Evolutionary conservation across 2,888 invertebrate species (phyloP), one percentile per base, ranked within the genome.

Genomic region (Drosophila acutilabella): DNA sequence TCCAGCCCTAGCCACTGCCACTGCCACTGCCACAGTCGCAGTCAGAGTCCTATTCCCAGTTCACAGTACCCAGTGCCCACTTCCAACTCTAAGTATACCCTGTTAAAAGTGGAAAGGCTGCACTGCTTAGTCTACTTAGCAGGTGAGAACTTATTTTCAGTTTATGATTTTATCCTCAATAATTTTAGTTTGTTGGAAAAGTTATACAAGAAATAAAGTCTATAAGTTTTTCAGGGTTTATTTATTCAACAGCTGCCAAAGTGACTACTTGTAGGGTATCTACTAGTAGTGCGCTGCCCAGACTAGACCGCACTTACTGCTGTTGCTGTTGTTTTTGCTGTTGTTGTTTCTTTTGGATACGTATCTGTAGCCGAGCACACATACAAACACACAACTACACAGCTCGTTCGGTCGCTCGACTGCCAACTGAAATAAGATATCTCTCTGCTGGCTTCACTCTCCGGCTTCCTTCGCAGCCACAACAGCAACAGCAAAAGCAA

Each of bases 381-480:
- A 64, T 33, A 41, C 36, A 74, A 61, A 67, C 60, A 64, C 42
- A 41, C 58, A 38, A 50, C 61, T 59, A 40, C 47, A 30, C 30
- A 30, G 64, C 48, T 60, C 58, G 65, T 67, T 57, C 60, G 61
- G 73, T 69, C 60, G 61, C 70, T 69, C 78, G 64, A 66, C 79
- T 73, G 84, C 72, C 84, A 82, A 81, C 75, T 86, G 89, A 89
- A 89, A 90, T 89, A 84, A 88, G 88, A 88, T 89, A 90, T 89
- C 83, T 74, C 57, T 50, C 54, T 56, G 47, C 65, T 61, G 48
- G 36, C 36, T 36, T 36, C 13, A 36, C 42, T 52, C 74, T 71
- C 67, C 57, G 69, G 70, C 80, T 86, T 78, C 86, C 86, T 83
- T 80, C 70, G 61, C 68, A 52, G 60, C 47, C 52, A 52, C 47